Percentiles rank a stretch among this genome's conserved stretches.
Conservation (phyloP, 2,113 vertebrate species). For the Trinectes maculatus region DNA sequence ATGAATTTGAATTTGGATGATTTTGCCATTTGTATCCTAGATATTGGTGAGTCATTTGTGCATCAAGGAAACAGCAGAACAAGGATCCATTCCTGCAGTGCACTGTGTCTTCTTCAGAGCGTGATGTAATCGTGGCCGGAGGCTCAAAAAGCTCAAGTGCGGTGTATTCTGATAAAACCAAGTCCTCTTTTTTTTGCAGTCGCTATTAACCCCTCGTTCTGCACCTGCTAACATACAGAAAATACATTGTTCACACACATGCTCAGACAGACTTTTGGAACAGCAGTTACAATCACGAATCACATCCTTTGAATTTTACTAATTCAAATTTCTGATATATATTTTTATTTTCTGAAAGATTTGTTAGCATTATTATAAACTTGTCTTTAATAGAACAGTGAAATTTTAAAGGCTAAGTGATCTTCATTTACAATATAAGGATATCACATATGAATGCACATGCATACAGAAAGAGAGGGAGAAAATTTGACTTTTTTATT, state of each 20-base stretch:
- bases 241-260: background rate
- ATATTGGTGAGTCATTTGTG: background rate
- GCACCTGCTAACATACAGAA: background rate
- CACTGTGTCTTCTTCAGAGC: conserved; percentile 19
- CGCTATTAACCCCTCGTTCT: too few species aligned
- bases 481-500: conserved; percentile 4
- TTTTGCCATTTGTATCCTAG: too few species aligned
- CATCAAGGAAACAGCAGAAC: background rate
- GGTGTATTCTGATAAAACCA: conserved; percentile 2
- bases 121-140: conserved; percentile 35
- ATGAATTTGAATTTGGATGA: background rate
- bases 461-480: background rate
- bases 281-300: background rate
- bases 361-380: too few species aligned
- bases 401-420: background rate
- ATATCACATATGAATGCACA: background rate
- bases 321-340: background rate
- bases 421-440: background rate
- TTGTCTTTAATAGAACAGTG: background rate
- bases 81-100: conserved; percentile 2
- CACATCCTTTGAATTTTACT: too few species aligned
- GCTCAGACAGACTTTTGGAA: background rate
- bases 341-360: too few species aligned
- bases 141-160: conserved; percentile 18
- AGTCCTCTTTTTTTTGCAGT: background rate